Evolutionary conservation across 2,797 vertebrate genomes (phyloP), one percentile per base, ranked within the genome.

Genomic region (Poecilia picta): DNA sequence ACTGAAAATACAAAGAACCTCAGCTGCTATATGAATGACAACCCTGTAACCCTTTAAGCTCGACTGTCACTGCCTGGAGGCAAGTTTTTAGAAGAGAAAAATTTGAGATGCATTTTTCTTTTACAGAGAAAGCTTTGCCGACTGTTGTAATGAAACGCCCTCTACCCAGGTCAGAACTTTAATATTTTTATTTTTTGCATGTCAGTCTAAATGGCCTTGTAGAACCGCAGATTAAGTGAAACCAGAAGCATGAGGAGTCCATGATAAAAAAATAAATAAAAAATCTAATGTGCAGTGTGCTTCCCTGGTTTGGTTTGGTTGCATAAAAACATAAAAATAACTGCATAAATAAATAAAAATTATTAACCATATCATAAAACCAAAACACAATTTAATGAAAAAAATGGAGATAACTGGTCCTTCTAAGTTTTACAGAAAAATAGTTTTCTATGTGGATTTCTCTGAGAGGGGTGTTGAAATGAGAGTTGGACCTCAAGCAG

Each of bases 21-120:
- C 45, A 75, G 47, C 62, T 53, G 51, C n/a, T 79, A 45, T 85
- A 11, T 73, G n/a, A 72, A 13, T 79, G 75, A 86, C 4, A 62
- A 76, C 57, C 31, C 45, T 49, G n/a, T 13, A 23, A 68, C 64
- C 11, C 1, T 71, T 43, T 71, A 71, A 43, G 68, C 41, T 28
- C 13, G 1, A 43, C 23, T 28, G 68, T 68, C 41, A 71, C 23
- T n/a, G 41, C 39, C 68, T 28, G 43, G 12, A 71, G 39, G 68
- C 39, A 45, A 45, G 68, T 71, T 71, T 71, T 43, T 12, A 71
- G 68, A 45, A 45, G 68, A 13, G 1, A 71, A 45, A 28, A 15
- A 71, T 45, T n/a, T 71, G 23, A 71, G 23, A 25, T 43, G 20
- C 11, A 82, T 15, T 16, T 15, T n/a, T 7, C 16, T 80, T 81